These are phyloP conservation scores for Naja naja DNA, from an alignment of 2,113 vertebrate species.

Conservation along the genomic window DNA sequence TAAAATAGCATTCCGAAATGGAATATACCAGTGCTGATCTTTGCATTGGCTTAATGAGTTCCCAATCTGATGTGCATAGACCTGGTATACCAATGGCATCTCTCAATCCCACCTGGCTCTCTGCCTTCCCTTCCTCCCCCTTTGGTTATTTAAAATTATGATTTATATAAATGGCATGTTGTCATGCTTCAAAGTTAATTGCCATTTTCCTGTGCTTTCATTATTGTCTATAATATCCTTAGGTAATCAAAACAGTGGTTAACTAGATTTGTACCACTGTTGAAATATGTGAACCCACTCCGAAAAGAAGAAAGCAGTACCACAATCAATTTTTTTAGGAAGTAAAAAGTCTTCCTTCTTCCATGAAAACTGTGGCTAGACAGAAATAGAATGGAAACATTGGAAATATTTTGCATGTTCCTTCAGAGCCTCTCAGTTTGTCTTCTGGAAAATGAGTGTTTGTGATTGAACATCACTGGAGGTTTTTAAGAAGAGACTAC, in stretches of 20 bases:
- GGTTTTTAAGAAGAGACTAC: no score
- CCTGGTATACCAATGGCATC: background rate
- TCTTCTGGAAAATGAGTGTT: background rate
- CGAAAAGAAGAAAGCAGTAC: background rate
- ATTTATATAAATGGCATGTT: background rate
- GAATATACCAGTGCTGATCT: background rate
- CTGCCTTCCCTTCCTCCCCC: background rate
- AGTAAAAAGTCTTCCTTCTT: background rate
- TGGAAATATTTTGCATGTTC: background rate
- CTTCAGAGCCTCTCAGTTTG: background rate
- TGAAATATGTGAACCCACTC: background rate
- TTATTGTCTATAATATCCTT: background rate
- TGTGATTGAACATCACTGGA: background rate
- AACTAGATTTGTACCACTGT: background rate
- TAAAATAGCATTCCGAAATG: background rate
- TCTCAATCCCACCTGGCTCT: background rate
- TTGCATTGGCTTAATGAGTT: background rate
- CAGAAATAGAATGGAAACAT: background rate
- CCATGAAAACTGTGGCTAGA: background rate
- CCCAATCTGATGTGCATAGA: background rate
- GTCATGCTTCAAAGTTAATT: background rate
- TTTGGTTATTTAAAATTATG: background rate
- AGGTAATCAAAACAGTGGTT: background rate
- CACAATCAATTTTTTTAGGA: background rate
- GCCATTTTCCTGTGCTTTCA: background rate